A percentile compares a stretch with the other conserved stretches of the same genome.
These are phyloP conservation scores for Oostethus manadensis DNA, from an alignment of 2,113 vertebrate species.

Conservation along the genomic window DNA sequence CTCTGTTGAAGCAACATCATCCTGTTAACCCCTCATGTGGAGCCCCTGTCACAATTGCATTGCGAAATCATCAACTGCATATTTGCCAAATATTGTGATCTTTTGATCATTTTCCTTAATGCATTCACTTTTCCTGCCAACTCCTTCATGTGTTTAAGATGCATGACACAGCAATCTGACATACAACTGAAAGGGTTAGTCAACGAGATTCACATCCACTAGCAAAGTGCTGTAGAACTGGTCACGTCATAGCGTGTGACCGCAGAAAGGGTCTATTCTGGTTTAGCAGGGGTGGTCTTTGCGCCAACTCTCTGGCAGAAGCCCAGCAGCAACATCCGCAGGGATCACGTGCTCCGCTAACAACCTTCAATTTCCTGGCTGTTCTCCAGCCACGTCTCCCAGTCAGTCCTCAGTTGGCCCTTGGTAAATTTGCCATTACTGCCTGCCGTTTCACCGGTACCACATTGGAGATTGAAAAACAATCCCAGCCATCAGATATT, in stretches of 20 bases:
- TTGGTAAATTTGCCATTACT: slow-evolving; percentile 4
- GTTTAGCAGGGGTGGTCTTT: neutral
- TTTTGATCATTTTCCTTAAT: too few relatives aligned
- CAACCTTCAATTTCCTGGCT: slow-evolving; percentile 1
- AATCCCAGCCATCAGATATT: neutral
- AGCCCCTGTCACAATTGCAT: too few relatives aligned
- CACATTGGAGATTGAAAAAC: neutral
- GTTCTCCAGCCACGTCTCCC: neutral
- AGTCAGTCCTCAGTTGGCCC: neutral
- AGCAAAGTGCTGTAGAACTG: neutral
- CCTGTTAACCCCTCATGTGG: too few relatives aligned
- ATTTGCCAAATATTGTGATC: too few relatives aligned
- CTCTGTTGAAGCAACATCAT: too few relatives aligned
- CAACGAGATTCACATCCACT: neutral
- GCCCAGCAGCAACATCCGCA: slow-evolving; percentile 5
- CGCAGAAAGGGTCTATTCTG: slow-evolving; percentile 1
- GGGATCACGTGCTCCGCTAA: slow-evolving; percentile 4
- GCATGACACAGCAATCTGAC: neutral
- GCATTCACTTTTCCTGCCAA: too few relatives aligned
- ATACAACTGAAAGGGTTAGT: neutral
- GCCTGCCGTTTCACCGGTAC: neutral
- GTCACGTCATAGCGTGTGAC: neutral
- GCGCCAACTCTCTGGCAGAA: neutral
- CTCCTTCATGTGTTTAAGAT: too few relatives aligned
- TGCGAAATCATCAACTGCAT: too few relatives aligned